These are phyloP conservation scores for Laupala kohalensis DNA, from an alignment of 1,140 invertebrate genomes.

Conservation along the genomic window DNA sequence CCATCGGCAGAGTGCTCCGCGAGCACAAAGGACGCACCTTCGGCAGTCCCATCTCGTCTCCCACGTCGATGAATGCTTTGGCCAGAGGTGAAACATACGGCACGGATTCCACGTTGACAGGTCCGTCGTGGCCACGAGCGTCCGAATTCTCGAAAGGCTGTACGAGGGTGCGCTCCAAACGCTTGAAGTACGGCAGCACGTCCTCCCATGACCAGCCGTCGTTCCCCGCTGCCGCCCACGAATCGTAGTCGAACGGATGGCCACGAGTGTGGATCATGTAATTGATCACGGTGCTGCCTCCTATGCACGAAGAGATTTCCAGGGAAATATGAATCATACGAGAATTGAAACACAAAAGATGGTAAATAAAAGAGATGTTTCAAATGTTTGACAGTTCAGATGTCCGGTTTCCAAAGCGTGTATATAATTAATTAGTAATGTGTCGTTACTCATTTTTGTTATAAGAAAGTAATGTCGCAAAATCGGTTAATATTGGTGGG, in stretches of 20 bases:
- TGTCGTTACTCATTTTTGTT: too few species aligned
- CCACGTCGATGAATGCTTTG: conserved; percentile 39
- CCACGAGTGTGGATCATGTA: conserved; percentile 70
- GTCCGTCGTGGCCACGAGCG: background rate
- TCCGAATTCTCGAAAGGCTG: background rate
- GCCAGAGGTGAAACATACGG: conserved; percentile 26
- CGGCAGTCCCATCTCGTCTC: conserved; percentile 32
- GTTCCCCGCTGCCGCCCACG: conserved; percentile 62
- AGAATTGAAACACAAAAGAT: too few species aligned
- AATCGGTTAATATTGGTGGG: too few species aligned
- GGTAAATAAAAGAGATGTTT: too few species aligned
- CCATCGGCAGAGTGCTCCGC: too few species aligned
- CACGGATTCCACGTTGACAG: background rate
- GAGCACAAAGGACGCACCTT: too few species aligned
- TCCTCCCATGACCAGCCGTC: conserved; percentile 74
- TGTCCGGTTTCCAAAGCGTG: too few species aligned
- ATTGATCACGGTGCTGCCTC: conserved; percentile 60
- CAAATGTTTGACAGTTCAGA: too few species aligned
- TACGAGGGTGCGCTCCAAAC: background rate
- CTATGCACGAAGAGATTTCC: background rate
- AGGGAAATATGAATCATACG: too few species aligned
- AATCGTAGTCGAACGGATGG: conserved; percentile 51
- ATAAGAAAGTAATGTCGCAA: too few species aligned
- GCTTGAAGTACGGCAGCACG: conserved; percentile 54
- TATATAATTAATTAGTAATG: too few species aligned